phyloP scores from a whole-genome alignment of 35 echinoderm and acorn worm genomes.

The Ophioderma brevispina region DNA sequence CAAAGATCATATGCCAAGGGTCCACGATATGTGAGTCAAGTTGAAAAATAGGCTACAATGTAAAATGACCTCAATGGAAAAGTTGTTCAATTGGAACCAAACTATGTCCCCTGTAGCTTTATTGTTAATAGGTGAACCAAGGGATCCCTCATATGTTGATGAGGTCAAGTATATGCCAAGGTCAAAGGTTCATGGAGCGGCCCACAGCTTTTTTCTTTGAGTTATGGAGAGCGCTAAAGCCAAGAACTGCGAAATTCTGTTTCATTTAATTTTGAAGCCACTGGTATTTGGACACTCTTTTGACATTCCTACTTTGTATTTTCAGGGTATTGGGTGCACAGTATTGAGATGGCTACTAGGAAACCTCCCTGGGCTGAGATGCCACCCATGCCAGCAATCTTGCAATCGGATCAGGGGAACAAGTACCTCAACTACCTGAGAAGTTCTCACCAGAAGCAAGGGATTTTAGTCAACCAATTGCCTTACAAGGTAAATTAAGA shows the following conservation, averaged over 20 bases:
- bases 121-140: too few relatives aligned
- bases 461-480: conserved; percentile 84
- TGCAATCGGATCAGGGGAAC: conserved; percentile 85
- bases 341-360: conserved; percentile 96
- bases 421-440: conserved; percentile 78
- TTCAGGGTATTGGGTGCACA: conserved; percentile 94
- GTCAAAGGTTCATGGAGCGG: too few relatives aligned
- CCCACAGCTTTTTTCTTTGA: too few relatives aligned
- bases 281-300: not conserved
- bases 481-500: conserved; percentile 66
- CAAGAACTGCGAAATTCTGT: not conserved
- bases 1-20: too few relatives aligned
- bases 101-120: too few relatives aligned
- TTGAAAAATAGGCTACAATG: too few relatives aligned
- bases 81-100: too few relatives aligned
- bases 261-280: not conserved
- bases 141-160: too few relatives aligned
- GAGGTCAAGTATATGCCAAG: too few relatives aligned
- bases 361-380: conserved; percentile 98
- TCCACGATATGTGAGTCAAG: too few relatives aligned
- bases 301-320: not conserved
- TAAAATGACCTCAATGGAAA: too few relatives aligned
- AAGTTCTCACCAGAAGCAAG: conserved; percentile 82
- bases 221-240: not conserved
- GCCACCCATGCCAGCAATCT: conserved; percentile 96